Evolutionary conservation across 2,888 invertebrate genomes (phyloP), one percentile per base, ranked within the genome.

Genomic region (Trachelus tabidus): DNA sequence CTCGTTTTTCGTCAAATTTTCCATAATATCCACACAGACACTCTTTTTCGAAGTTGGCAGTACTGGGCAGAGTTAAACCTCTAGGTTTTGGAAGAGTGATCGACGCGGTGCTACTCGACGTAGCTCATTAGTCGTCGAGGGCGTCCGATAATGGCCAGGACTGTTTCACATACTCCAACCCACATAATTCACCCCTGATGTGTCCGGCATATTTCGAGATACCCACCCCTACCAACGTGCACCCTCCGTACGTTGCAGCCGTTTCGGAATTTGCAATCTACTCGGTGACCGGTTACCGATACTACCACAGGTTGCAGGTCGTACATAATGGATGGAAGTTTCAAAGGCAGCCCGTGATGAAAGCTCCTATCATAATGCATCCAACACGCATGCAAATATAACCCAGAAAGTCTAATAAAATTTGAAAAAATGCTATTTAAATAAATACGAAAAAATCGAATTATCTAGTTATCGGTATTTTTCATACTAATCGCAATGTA

Each of bases 221-320:
- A 76, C 79, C 79, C 81, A 75, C 78, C 37, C 78, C 40, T 56
- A 23, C 68, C 73, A 77, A 34, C 78, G 34, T 81, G 23, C 6
- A 23, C 9, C 56, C 56, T 56, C 23, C 23, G 23, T 4, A 73
- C 69, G 68, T 76, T 76, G 68, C 56, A 77, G 68, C 78, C 75
- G 77, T 80, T 81, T 79, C 73, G 79, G 81, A 80, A 83, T 81
- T 81, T 75, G 69, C 79, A 81, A 81, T 81, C 79, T 81, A 81
- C 75, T 71, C n/a, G 75, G 34, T 37, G 76, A 69, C 56, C 56
- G 56, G 56, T 56, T 56, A 23, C 56, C 56, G 23, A 56, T 23
- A 23, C 56, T 9, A 56, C 23, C 15, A 23, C 56, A 56, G 23
- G 56, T 56, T 9, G 15, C 56, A 56, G 56, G 23, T 23, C 56